Evolutionary conservation across 2,797 vertebrate species (phyloP), one percentile per base, ranked within the genome.

Genomic region (Vultur gryphus): DNA sequence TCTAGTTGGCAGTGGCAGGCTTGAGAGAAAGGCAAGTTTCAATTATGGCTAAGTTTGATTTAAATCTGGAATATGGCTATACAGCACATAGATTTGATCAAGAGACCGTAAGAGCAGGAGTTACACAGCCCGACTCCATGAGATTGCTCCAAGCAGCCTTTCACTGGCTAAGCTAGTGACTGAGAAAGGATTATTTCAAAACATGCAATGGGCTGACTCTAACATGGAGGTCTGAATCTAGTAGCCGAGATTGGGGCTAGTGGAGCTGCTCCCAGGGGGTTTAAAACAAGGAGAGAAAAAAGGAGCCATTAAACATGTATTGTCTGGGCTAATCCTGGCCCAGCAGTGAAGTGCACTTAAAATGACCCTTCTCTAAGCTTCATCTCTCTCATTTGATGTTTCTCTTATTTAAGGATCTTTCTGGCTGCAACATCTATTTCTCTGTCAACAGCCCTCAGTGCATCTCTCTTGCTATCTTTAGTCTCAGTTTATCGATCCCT

Each of bases 391-490:
- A 29, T 80, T 59, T 37, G 28, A 77, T 49, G 24, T 71, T 95
- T 43, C 92, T 95, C 71, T 87, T 57, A 61, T 39, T 96, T 1
- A 2, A 94, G 88, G 75, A 70, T 77, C 86, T 94, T 76, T 78
- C 84, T 86, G 83, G 48, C 88, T 94, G 64, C 86, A 89, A 80
- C 88, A 90, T 80, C 92, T 55, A 51, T 95, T 95, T 93, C 86
- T 89, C 93, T 92, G 84, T 93, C 95, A 92, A 71, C 86, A 95
- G 89, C 84, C 69, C 78, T 89, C 64, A 26, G 80, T 28, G 70
- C 78, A 67, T 71, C 79, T 95, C 88, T 64, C 64, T 49, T 90
- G 84, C 95, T 97, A 95, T 97, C 94, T 97, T 97, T 96, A 95
- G 97, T 66, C 78, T 87, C 4, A 0, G 26, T 54, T 85, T 96